A percentile compares a stretch with the other conserved stretches of the same genome.
phyloP scores from a whole-genome alignment of 2,888 invertebrate species.

The Catocala nupta region DNA sequence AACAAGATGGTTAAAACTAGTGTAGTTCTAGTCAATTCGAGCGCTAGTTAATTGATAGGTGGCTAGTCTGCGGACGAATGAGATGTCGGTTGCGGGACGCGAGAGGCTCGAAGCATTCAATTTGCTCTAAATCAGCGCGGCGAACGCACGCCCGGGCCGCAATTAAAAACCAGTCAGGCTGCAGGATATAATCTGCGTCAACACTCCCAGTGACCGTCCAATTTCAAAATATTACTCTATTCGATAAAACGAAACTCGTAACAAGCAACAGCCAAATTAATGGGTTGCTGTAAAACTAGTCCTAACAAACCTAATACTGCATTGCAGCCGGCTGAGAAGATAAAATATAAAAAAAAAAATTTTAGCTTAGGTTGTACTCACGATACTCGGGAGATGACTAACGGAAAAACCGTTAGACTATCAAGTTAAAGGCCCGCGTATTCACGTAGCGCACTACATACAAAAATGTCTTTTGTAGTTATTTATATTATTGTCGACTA shows the following conservation, averaged over 20 bases:
- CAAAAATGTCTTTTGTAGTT: too few relatives aligned
- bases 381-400: too few relatives aligned
- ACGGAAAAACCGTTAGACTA: too few relatives aligned
- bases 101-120: slow-evolving; percentile 73
- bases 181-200: slow-evolving; percentile 74
- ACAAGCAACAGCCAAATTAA: slow-evolving; percentile 50
- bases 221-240: slow-evolving; percentile 61
- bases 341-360: slow-evolving; percentile 23
- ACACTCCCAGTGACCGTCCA: slow-evolving; percentile 63
- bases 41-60: slow-evolving; percentile 74
- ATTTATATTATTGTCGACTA: too few relatives aligned
- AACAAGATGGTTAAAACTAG: slow-evolving; percentile 59
- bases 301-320: slow-evolving; percentile 34
- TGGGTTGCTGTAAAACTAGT: slow-evolving; percentile 44
- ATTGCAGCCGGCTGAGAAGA: background rate
- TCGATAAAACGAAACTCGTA: slow-evolving; percentile 50
- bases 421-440: too few relatives aligned
- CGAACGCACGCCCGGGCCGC: slow-evolving; percentile 60
- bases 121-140: slow-evolving; percentile 77
- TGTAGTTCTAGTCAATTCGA: slow-evolving; percentile 60
- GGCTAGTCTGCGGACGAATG: slow-evolving; percentile 64
- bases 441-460: too few relatives aligned
- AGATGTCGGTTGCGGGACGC: slow-evolving; percentile 62
- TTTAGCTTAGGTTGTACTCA: too few relatives aligned
- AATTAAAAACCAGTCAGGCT: slow-evolving; percentile 76